Evolutionary conservation across 2,113 vertebrate species (phyloP).

Genomic region (Archilochus colubris): DNA sequence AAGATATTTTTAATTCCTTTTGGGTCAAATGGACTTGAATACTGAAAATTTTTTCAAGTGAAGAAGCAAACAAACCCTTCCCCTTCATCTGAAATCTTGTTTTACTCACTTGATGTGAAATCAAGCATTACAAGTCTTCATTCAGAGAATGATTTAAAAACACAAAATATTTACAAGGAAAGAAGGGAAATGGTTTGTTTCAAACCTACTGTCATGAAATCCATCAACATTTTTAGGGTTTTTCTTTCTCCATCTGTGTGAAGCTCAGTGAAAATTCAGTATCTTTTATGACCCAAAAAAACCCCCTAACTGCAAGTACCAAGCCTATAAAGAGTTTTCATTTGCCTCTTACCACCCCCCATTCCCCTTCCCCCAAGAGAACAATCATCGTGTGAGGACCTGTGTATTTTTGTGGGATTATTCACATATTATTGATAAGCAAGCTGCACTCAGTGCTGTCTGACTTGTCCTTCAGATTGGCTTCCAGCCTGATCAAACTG

Average conservation of each 20-base stretch:
- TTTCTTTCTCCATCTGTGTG: neutral
- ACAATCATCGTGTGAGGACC: neutral
- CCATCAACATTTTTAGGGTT: neutral
- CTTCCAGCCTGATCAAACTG: conserved; percentile 13
- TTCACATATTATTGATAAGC: neutral
- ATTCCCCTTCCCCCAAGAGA: neutral
- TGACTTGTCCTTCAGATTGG: conserved; percentile 14
- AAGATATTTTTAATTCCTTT: conserved; percentile 35
- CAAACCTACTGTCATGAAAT: neutral
- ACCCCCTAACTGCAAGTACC: neutral
- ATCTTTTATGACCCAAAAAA: neutral
- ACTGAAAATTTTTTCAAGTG: neutral
- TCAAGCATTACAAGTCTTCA: neutral
- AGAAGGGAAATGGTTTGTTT: neutral
- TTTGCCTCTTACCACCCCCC: neutral
- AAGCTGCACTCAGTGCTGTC: neutral
- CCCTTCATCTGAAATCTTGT: neutral
- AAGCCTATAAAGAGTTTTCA: neutral
- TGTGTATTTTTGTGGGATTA: neutral
- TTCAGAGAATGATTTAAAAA: neutral
- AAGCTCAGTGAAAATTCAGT: neutral
- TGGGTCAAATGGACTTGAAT: neutral
- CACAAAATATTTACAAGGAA: neutral
- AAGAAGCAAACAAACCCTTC: neutral
- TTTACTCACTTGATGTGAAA: neutral